Base-by-base conservation (phyloP, 2,888 invertebrate genomes). In the Lottia gigantea region DNA sequence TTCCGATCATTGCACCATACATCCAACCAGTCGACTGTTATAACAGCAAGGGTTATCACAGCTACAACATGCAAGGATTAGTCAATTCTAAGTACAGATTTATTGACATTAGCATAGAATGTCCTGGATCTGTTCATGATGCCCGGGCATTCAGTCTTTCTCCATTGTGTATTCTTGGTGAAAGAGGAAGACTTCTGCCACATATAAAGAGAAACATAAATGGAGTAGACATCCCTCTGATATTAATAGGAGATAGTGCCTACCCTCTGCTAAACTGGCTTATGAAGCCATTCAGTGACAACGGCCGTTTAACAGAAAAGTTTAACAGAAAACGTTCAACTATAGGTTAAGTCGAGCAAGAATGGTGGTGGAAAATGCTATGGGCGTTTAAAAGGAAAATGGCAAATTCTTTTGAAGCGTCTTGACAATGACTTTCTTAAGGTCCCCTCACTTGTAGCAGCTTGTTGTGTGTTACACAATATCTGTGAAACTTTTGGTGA, bases 101-200 rank as follows among this genome's bases (percentile, higher is more conserved):
- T 64, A 61, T 31, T 8, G 63, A 63, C 46, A 66, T 72, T 26
- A 40, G 40, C 19, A 46, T 49, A 25, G 70, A 70, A 11, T 74
- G 71, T 64, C 72, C 70, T n/a, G 72, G 72, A 0, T 40, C 65
- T n/a, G 68, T 68, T 16, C 73, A 73, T 62, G 71, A 73, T 62
- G 68, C 66, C 8, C 46, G 71, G 8, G 68, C 68, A 26, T 66
- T 72, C 46, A 25, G 62, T 31, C 67, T 62, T 45, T 73, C 68
- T 11, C 25, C 40, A 19, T 46, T 71, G n/a, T 71, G 47, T 46
- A 46, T 19, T 23, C 46, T 15, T 16, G 71, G 46, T 26, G 62
- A 62, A 63, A 61, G 46, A 19, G 69, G 67, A 15, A 66, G 31
- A 49, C 55, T 66, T n/a, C 55, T 66, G 16, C 66, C 66, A 66